Evolutionary conservation across 2,888 invertebrate species (phyloP).

Genomic region (Melangyna quadrimaculata): DNA sequence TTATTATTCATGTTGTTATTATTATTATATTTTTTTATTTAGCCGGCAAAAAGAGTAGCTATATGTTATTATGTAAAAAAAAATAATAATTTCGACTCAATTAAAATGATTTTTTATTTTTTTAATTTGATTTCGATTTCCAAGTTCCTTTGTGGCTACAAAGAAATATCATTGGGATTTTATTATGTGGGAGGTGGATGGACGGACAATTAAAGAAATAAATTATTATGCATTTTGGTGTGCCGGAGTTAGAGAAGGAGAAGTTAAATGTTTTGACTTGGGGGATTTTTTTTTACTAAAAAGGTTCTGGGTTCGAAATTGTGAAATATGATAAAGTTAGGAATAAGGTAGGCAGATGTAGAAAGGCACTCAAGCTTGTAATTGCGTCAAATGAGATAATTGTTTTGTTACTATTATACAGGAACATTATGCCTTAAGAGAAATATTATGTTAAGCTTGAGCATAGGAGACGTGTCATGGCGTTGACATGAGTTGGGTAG

Average conservation of each 20-base stretch:
- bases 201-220: constrained; percentile 58
- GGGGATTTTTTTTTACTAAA: not conserved
- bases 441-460: not conserved
- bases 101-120: constrained; percentile 23
- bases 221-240: constrained; percentile 46
- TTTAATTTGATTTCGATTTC: constrained; percentile 41
- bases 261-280: constrained; percentile 37
- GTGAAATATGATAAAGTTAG: not conserved
- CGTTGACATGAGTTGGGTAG: too few species aligned
- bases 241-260: not conserved
- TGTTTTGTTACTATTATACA: not conserved
- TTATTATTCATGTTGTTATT: not conserved
- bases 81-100: constrained; percentile 42
- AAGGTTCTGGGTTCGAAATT: constrained; percentile 37
- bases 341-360: constrained; percentile 18
- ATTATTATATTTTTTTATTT: not conserved
- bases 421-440: not conserved
- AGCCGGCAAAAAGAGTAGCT: constrained; percentile 33
- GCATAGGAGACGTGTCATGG: not conserved
- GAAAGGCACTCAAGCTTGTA: constrained; percentile 47
- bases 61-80: constrained; percentile 48
- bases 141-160: constrained; percentile 11
- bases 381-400: constrained; percentile 55
- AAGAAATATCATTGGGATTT: not conserved
- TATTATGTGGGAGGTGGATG: not conserved